Conservation (phyloP, 2,797 vertebrate species). For the Rhinella marina region DNA sequence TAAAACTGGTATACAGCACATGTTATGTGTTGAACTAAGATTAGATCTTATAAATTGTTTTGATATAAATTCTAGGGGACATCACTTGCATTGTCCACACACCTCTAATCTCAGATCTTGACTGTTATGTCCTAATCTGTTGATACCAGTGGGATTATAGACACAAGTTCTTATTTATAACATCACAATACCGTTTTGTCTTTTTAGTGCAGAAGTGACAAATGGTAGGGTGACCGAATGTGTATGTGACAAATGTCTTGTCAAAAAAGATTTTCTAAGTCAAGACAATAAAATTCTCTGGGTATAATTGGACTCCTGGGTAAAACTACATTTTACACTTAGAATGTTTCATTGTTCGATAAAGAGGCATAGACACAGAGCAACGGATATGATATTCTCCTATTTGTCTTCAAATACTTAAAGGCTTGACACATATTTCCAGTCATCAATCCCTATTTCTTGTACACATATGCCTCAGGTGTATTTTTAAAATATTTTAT, state of each 20-base stretch:
- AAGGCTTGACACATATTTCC: background rate
- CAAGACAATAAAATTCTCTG: background rate
- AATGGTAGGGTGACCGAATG: constrained; percentile 27
- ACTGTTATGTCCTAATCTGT: constrained; percentile 16
- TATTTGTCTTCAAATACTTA: background rate
- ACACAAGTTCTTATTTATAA: constrained; percentile 7
- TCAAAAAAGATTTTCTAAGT: constrained; percentile 43
- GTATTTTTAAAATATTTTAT: background rate
- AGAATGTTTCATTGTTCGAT: constrained; percentile 29
- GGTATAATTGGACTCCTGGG: constrained; percentile 51
- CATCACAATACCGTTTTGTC: constrained; percentile 20
- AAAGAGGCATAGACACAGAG: background rate
- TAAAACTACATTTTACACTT: constrained; percentile 29
- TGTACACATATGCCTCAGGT: background rate
- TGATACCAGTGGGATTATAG: constrained; percentile 30
- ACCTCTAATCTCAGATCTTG: background rate
- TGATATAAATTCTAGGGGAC: background rate
- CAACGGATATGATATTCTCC: background rate
- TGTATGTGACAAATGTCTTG: constrained; percentile 41
- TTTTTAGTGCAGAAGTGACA: constrained; percentile 39
- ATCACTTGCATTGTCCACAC: background rate
- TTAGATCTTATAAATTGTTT: background rate
- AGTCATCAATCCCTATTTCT: background rate
- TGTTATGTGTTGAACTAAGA: background rate
- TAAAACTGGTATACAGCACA: background rate